These are phyloP conservation scores for Steromphala cineraria DNA, from an alignment of 2,888 invertebrate genomes.

Conservation along the genomic window DNA sequence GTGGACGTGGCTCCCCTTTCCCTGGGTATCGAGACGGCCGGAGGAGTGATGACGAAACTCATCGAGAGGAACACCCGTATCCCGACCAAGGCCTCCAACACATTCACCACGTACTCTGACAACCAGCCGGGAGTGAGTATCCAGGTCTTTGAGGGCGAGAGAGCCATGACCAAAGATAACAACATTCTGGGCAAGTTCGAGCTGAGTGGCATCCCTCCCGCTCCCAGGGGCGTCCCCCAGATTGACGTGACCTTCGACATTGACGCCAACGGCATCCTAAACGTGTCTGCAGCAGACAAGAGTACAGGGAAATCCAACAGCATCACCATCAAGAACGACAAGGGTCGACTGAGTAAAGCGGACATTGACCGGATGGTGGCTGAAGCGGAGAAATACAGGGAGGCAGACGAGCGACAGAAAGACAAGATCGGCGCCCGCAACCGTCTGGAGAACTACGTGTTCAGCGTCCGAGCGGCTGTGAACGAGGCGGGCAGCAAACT, in stretches of 20 bases:
- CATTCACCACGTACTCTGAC: conserved; percentile 91
- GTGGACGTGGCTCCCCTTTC: conserved; percentile 80
- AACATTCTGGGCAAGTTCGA: conserved; percentile 77
- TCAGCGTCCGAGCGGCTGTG: conserved; percentile 78
- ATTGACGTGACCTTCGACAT: conserved; percentile 84
- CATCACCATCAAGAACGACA: conserved; percentile 91
- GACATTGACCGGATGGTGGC: conserved; percentile 85
- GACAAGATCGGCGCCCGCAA: conserved; percentile 64
- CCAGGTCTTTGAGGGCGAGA: conserved; percentile 91
- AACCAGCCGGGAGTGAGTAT: conserved; percentile 80
- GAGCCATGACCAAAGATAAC: conserved; percentile 96
- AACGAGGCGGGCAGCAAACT: conserved; percentile 78
- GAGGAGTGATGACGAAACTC: conserved; percentile 67
- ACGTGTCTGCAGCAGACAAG: conserved; percentile 79
- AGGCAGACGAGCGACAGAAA: conserved; percentile 69
- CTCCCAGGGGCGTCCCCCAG: conserved; percentile 67
- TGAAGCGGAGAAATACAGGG: conserved; percentile 69
- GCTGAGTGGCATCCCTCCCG: conserved; percentile 66
- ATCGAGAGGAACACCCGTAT: conserved; percentile 69
- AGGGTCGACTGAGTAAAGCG: conserved; percentile 88
- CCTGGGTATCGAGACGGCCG: conserved; percentile 79
- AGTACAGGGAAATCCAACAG: conserved; percentile 87
- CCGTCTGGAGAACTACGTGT: conserved; percentile 63
- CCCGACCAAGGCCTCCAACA: conserved; percentile 71
- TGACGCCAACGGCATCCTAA: conserved; percentile 89